These are phyloP conservation scores for Sander vitreus DNA, from an alignment of 2,113 vertebrate genomes.

Conservation along the genomic window DNA sequence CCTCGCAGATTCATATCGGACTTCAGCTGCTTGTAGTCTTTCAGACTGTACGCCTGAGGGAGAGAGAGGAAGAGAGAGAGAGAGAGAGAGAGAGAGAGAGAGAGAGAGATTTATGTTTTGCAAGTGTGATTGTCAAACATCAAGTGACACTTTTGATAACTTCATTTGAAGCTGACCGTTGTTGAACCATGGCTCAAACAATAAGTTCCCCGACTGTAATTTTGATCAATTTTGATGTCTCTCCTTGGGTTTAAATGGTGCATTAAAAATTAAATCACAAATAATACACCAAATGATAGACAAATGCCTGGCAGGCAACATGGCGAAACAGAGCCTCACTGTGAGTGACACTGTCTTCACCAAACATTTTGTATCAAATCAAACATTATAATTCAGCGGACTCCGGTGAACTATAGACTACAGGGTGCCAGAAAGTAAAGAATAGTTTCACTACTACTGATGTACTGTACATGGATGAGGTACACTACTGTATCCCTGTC, in stretches of 20 bases:
- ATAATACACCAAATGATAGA: constrained; percentile 18
- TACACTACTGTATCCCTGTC: neutral
- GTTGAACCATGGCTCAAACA: neutral
- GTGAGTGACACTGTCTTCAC: constrained; percentile 23
- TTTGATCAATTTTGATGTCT: constrained; percentile 20
- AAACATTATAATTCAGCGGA: neutral
- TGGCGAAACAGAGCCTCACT: neutral
- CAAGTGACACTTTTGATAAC: constrained; percentile 10
- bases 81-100: neutral
- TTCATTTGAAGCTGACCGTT: constrained; percentile 16
- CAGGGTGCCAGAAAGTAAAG: neutral
- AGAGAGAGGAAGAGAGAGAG: neutral
- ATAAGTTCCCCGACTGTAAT: constrained; percentile 16
- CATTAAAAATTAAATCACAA: neutral
- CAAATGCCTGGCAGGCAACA: neutral
- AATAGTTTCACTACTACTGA: neutral
- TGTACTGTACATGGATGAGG: neutral
- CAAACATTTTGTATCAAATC: neutral
- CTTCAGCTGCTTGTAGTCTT: constrained; percentile 78
- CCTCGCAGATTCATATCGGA: constrained; percentile 86
- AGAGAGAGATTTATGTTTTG: too few species aligned
- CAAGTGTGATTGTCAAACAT: too few species aligned
- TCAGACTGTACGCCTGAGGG: constrained; percentile 78
- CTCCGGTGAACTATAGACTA: neutral
- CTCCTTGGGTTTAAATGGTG: constrained; percentile 9